A percentile compares a stretch with the other conserved stretches of the same genome.
These are phyloP conservation scores for Hoplias malabaricus DNA, from an alignment of 2,113 vertebrate genomes.

Conservation along the genomic window DNA sequence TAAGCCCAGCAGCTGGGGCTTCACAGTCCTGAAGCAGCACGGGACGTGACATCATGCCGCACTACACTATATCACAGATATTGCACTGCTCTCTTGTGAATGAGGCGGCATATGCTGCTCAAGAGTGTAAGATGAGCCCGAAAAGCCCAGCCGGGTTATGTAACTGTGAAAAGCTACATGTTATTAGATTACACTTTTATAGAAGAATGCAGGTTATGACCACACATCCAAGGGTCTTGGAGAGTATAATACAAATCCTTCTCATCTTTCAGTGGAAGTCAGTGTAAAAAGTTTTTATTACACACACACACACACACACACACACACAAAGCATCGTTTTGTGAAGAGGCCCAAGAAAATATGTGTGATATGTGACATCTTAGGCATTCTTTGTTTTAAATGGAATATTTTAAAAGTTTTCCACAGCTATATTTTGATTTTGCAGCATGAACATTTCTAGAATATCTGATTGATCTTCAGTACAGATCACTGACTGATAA, in stretches of 20 bases:
- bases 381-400: no score
- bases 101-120: slow-evolving; percentile 40
- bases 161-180: slow-evolving; percentile 28
- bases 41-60: slow-evolving; percentile 11
- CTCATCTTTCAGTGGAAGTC: no score
- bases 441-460: no score
- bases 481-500: no score
- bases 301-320: no score
- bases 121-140: not conserved
- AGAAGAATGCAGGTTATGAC: not conserved
- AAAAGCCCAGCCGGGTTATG: slow-evolving; percentile 19
- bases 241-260: not conserved
- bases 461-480: no score
- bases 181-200: slow-evolving; percentile 16
- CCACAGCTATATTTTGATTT: no score
- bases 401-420: no score
- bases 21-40: slow-evolving; percentile 63
- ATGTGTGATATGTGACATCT: no score
- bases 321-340: no score
- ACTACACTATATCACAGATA: slow-evolving; percentile 12
- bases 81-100: slow-evolving; percentile 42
- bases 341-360: no score
- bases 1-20: slow-evolving; percentile 71
- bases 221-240: slow-evolving; percentile 7
- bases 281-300: no score